Conservation (phyloP, 1,140 invertebrate genomes). For the Halesus radiatus region DNA sequence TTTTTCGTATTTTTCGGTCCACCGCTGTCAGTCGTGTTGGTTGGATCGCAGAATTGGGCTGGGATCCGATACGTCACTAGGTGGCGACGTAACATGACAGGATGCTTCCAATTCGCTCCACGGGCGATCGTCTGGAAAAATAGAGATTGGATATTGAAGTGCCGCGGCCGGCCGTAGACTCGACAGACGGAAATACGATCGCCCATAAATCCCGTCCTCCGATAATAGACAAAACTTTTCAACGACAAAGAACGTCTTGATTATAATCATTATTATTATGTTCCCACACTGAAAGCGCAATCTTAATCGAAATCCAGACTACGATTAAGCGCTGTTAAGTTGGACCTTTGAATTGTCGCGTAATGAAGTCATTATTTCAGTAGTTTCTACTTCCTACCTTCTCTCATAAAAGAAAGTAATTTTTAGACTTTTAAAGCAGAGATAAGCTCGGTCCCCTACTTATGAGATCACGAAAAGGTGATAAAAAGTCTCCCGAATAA, state of each 20-base stretch:
- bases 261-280: not conserved
- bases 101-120: slow-evolving; percentile 9
- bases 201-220: not conserved
- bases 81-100: slow-evolving; percentile 22
- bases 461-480: no score
- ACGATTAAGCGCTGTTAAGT: slow-evolving; percentile 2
- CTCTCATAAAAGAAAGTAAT: no score
- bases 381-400: not conserved
- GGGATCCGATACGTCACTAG: slow-evolving; percentile 15
- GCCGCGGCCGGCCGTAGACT: not conserved
- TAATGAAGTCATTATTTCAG: slow-evolving; percentile 4
- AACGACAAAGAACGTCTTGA: slow-evolving; percentile 7
- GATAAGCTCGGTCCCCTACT: no score
- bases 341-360: not conserved
- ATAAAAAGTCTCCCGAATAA: no score
- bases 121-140: slow-evolving; percentile 23
- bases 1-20: no score
- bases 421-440: no score
- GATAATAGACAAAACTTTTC: not conserved
- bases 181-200: slow-evolving; percentile 14
- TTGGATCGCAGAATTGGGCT: no score
- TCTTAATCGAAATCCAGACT: slow-evolving; percentile 17
- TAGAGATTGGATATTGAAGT: slow-evolving; percentile 27
- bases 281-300: not conserved
- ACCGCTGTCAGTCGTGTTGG: no score